Base-by-base conservation (phyloP, 2,113 vertebrate genomes). In the Epinephelus moara region DNA sequence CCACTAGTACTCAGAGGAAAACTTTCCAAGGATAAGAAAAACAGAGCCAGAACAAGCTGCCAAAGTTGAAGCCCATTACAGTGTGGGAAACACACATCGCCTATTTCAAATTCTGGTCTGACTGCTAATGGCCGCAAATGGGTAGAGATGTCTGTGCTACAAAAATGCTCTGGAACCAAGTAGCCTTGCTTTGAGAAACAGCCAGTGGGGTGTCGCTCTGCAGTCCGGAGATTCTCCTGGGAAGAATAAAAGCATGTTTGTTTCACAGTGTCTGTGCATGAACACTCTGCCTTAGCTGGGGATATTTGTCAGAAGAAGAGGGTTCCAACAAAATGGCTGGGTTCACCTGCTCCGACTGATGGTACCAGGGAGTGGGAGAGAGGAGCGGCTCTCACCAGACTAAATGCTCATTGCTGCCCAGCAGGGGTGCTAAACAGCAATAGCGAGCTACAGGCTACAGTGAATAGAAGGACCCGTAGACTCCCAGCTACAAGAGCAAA, bases 31-130 rank as follows among this genome's bases (percentile, higher is more conserved):
- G 57, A 81, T 77, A 45, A 77, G 61, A 84, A 59, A 72, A 59
- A 76, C n/a, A 15, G 14, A 72, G 55, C 53, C 53, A 80, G 40
- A 66, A 60, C 33, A 86, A 69, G 69, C 74, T 74, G 21, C 75
- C 70, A 78, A 82, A 78, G 55, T 49, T 63, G 62, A 78, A 86
- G 79, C 63, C 42, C 47, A 69, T 78, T 74, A 59, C 27, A 53
- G 63, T 68, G 5, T n/a, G 19, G 50, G 63, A 60, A 56, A 53
- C 63, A 73, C 77, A 50, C 50, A 62, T 68, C 55, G 50, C 17
- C 53, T 59, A 1, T 18, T 23, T 33, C 40, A 45, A 25, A 59
- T 63, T 64, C 4, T 49, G 13, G 40, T 33, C 19, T 14, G 62
- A 78, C 27, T 70, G 52, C 69, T 62, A 27, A 78, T 56, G 73